phyloP scores from a whole-genome alignment of 2,113 vertebrate species.

The Thymallus thymallus region DNA sequence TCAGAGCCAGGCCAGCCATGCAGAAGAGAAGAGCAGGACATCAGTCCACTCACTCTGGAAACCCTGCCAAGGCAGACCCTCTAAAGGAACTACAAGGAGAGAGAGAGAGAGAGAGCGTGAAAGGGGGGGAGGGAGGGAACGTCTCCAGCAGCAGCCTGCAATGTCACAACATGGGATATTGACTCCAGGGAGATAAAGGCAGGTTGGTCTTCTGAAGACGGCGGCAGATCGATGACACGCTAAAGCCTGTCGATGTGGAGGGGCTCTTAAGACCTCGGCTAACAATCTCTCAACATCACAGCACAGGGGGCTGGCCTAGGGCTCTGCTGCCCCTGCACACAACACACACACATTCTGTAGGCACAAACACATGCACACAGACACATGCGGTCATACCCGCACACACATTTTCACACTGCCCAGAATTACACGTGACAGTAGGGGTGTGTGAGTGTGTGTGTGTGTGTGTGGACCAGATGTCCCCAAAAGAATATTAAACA shows the following conservation, averaged over 20 bases:
- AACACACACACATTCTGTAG: neutral
- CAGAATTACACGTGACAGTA: neutral
- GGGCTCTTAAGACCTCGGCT: slow-evolving; percentile 62
- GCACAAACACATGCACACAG: neutral
- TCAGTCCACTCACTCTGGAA: slow-evolving; percentile 12
- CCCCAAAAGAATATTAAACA: too few species aligned
- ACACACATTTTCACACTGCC: neutral
- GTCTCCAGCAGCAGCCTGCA: slow-evolving; percentile 79
- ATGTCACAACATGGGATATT: slow-evolving; percentile 77
- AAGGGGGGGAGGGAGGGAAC: slow-evolving; percentile 44
- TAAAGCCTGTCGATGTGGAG: slow-evolving; percentile 61
- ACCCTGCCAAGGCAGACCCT: neutral
- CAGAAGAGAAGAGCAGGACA: slow-evolving; percentile 57
- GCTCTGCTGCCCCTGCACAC: neutral
- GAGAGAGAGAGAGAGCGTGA: slow-evolving; percentile 42
- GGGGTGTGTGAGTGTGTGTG: slow-evolving; percentile 30
- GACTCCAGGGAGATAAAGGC: slow-evolving; percentile 67
- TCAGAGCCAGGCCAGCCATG: slow-evolving; percentile 35
- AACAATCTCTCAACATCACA: slow-evolving; percentile 63
- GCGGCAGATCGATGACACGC: slow-evolving; percentile 66
- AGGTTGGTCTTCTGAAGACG: slow-evolving; percentile 27
- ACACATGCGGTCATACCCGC: too few species aligned
- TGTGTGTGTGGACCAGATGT: too few species aligned
- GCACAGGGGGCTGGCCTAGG: neutral
- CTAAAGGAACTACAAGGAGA: neutral